Percentiles rank a stretch among this genome's conserved stretches.
Conservation (phyloP, 2,797 vertebrate genomes). For the Vespertilio murinus region DNA sequence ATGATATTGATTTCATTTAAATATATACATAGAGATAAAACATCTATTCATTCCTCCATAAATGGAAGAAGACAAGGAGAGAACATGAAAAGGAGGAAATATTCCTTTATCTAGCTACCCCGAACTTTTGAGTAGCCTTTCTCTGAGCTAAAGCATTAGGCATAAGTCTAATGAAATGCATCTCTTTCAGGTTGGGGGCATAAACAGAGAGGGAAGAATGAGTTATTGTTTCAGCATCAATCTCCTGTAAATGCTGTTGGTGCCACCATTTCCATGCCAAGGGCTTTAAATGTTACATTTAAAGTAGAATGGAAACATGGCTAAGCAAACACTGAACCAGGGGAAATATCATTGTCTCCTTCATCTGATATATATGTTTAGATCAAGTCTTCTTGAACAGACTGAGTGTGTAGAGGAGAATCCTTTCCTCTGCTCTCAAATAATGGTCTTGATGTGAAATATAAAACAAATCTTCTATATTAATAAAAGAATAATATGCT, state of each 20-base stretch:
- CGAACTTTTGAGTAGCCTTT: not conserved
- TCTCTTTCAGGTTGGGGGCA: not conserved
- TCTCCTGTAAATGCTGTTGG: not conserved
- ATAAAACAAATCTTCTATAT: not conserved
- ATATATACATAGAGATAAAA: not conserved
- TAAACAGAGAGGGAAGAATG: not conserved
- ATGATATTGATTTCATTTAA: not conserved
- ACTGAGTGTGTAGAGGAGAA: not conserved
- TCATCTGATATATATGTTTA: not conserved
- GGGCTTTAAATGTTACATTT: not conserved
- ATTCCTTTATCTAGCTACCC: not conserved
- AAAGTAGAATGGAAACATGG: not conserved
- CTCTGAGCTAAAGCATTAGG: not conserved
- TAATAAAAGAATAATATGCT: too few species aligned
- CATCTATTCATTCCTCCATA: not conserved
- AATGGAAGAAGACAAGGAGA: not conserved
- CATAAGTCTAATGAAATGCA: not conserved
- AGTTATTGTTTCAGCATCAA: not conserved
- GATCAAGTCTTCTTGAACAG: not conserved
- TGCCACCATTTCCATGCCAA: not conserved
- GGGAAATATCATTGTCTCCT: not conserved
- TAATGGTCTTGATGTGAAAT: not conserved
- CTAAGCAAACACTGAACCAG: not conserved
- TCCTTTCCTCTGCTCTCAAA: not conserved
- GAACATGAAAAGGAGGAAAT: not conserved